Evolutionary conservation across 2,797 vertebrate genomes (phyloP), one percentile per base, ranked within the genome.

Genomic region (Micropoecilia bifurca): DNA sequence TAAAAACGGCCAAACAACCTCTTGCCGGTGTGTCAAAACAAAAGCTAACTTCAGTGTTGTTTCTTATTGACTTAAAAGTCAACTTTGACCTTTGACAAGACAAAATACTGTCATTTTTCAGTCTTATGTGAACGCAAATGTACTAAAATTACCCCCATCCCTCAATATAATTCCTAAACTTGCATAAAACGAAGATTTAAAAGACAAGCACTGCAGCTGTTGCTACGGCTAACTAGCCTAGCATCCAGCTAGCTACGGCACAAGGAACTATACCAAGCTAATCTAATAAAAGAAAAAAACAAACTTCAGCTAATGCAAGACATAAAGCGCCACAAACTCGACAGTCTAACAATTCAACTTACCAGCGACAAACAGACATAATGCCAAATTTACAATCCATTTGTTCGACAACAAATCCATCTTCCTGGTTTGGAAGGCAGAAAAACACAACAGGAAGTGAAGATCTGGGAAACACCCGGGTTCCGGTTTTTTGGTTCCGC

Each of bases 401-500:
- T 92, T 94, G 73, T 43, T 88, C 81, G 91, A 87, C 69, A 76
- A 83, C 14, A 85, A 76, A 90, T 88, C 95, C 95, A 96, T 96
- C 95, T 96, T 96, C 95, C 95, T 96, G 94, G 88, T 96, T 93
- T 83, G 71, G 84, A 82, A 86, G 87, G 81, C 89, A 86, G 82
- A 87, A 82, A 81, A 89, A 82, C 86, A 93, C 88, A 91, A 91
- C 91, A 90, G 91, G 88, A 87, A 91, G 89, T 91, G 88, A 81
- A 79, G 72, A 80, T 79, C 47, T 48, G 30, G 33, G 81, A 91
- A 84, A 75, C 86, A 80, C 93, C 93, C 92, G 91, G 88, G 73
- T 88, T 91, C 83, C 73, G 46, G 46, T 53, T 0, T 53, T 75
- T 86, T 83, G 63, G 86, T 92, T 94, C 92, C 90, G 90, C 79